Percentiles rank a stretch among this genome's conserved stretches.
Evolutionary conservation across 2,797 vertebrate genomes (phyloP).

Genomic region (Pseudotriccus pelzelni): DNA sequence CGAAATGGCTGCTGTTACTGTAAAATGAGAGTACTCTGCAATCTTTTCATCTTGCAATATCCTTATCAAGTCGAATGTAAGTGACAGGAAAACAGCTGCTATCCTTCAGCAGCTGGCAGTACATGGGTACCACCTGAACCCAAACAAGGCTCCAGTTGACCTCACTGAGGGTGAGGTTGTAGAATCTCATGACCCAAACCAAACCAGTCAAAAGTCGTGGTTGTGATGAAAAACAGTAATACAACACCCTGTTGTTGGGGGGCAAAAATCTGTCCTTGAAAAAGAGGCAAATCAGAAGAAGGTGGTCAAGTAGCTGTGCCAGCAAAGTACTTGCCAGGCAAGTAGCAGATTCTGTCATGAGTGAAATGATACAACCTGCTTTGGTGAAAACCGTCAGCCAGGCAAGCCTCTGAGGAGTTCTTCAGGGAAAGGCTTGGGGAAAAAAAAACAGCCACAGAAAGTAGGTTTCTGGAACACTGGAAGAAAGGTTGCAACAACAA

Average conservation of each 20-base stretch:
- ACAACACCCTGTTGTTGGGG: background rate
- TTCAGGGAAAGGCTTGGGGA: background rate
- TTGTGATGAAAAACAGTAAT: background rate
- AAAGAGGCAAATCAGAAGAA: background rate
- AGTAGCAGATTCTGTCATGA: background rate
- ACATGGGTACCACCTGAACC: background rate
- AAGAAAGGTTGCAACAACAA: background rate
- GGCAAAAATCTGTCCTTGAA: background rate
- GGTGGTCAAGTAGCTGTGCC: background rate
- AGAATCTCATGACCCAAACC: background rate
- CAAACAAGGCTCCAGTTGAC: background rate
- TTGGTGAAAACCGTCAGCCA: background rate
- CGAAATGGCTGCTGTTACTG: conserved; percentile 46
- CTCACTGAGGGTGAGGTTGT: fast-evolving
- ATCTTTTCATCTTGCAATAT: conserved; percentile 9
- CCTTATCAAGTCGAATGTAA: background rate
- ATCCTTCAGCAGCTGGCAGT: background rate
- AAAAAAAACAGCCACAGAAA: background rate
- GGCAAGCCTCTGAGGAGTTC: background rate
- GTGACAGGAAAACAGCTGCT: background rate
- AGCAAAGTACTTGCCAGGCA: background rate
- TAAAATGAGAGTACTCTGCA: background rate
- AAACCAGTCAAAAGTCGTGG: background rate
- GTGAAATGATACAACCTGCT: background rate
- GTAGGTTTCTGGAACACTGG: conserved; percentile 39